Evolutionary conservation across 2,797 vertebrate species (phyloP).

Genomic region (Sebastes melanostomus): DNA sequence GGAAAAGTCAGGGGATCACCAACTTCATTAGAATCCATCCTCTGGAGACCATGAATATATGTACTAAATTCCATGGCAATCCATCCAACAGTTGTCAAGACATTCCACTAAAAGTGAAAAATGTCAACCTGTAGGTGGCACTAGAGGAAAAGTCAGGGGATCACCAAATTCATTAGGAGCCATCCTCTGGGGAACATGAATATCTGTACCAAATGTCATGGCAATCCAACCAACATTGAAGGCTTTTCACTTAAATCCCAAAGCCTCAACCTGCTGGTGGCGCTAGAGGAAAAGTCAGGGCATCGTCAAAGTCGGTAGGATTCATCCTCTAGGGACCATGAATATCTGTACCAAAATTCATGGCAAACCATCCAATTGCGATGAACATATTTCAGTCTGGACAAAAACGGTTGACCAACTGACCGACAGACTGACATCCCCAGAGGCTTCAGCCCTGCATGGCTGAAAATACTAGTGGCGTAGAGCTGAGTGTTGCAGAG

Average conservation of each 20-base stretch:
- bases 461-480: not conserved
- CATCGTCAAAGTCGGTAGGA: not conserved
- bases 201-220: not conserved
- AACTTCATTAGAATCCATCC: not conserved
- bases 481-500: not conserved
- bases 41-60: not conserved
- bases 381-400: not conserved
- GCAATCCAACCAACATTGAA: not conserved
- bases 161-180: not conserved
- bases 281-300: not conserved
- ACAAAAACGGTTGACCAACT: not conserved
- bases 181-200: not conserved
- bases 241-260: not conserved
- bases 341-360: not conserved
- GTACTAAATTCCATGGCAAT: not conserved
- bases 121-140: not conserved
- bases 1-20: not conserved
- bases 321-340: not conserved
- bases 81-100: not conserved
- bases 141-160: not conserved
- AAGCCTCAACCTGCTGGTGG: too few species aligned
- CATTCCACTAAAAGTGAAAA: not conserved
- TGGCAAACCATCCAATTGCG: not conserved
- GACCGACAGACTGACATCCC: not conserved
- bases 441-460: not conserved